phyloP scores from a whole-genome alignment of 2,888 invertebrate genomes.

The Globia sparganii region DNA sequence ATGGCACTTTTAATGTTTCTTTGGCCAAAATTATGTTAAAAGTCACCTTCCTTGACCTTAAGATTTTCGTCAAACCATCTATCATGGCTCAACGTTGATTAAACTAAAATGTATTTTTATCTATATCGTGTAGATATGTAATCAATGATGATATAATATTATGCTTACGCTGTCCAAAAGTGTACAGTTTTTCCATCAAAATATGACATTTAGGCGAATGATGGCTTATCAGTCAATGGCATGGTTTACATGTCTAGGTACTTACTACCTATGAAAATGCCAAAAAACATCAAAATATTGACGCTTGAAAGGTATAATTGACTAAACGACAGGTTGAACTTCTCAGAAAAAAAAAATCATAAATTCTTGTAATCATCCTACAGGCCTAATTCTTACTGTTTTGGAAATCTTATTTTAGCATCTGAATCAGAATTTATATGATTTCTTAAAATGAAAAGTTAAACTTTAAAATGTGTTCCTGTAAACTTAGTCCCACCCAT shows the following conservation, averaged over 20 bases:
- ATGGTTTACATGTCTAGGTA: neutral
- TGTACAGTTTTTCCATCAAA: constrained; percentile 28
- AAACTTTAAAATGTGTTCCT: too few species aligned
- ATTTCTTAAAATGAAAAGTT: too few species aligned
- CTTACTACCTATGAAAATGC: neutral
- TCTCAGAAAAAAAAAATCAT: too few species aligned
- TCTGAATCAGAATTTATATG: too few species aligned
- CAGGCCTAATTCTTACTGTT: too few species aligned
- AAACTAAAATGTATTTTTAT: constrained; percentile 44
- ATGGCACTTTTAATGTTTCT: neutral
- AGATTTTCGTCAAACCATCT: constrained; percentile 34
- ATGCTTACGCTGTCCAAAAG: constrained; percentile 2
- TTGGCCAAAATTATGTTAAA: neutral
- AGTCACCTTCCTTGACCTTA: constrained; percentile 56
- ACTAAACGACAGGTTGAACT: too few species aligned
- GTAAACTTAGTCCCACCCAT: too few species aligned
- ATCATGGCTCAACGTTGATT: constrained; percentile 35
- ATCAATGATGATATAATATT: constrained; percentile 47
- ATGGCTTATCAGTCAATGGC: constrained; percentile 34
- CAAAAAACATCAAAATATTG: too few species aligned
- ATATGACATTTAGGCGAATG: neutral
- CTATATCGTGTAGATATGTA: constrained; percentile 41
- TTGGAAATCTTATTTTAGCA: too few species aligned
- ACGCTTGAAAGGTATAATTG: too few species aligned
- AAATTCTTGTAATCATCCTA: too few species aligned